Evolutionary conservation across 2,113 vertebrate genomes (phyloP).

Genomic region (Lynx canadensis): DNA sequence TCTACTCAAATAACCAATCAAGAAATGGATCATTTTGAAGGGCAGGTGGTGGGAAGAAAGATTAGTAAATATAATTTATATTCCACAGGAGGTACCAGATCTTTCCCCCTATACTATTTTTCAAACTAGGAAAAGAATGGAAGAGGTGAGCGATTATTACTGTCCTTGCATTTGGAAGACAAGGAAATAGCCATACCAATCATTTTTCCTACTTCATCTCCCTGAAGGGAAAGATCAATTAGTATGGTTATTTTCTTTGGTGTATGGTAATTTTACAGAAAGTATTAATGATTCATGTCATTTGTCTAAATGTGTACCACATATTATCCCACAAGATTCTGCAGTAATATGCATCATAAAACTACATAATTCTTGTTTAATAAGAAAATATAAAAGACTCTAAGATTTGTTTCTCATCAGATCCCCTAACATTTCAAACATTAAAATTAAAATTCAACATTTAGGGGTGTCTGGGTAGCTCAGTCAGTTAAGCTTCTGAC

Average conservation of each 20-base stretch:
- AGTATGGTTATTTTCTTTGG: background rate
- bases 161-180: constrained; percentile 13
- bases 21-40: constrained; percentile 30
- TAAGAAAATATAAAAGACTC: background rate
- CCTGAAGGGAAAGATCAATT: background rate
- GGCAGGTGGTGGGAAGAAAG: constrained; percentile 31
- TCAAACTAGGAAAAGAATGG: constrained; percentile 5
- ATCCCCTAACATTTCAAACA: constrained; percentile 1
- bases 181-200: background rate
- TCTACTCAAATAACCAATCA: constrained; percentile 33
- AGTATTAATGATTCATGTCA: background rate
- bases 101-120: background rate
- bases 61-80: constrained; percentile 37
- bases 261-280: background rate
- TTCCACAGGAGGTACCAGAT: background rate
- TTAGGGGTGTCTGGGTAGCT: background rate
- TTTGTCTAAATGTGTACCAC: background rate
- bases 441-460: background rate
- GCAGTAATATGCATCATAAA: background rate
- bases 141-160: background rate
- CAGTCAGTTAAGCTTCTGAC: too few species aligned
- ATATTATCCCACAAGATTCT: background rate
- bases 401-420: background rate
- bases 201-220: background rate
- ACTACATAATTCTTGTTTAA: background rate